Conservation (phyloP, 1,140 invertebrate species). For the Doryteuthis pealeii region DNA sequence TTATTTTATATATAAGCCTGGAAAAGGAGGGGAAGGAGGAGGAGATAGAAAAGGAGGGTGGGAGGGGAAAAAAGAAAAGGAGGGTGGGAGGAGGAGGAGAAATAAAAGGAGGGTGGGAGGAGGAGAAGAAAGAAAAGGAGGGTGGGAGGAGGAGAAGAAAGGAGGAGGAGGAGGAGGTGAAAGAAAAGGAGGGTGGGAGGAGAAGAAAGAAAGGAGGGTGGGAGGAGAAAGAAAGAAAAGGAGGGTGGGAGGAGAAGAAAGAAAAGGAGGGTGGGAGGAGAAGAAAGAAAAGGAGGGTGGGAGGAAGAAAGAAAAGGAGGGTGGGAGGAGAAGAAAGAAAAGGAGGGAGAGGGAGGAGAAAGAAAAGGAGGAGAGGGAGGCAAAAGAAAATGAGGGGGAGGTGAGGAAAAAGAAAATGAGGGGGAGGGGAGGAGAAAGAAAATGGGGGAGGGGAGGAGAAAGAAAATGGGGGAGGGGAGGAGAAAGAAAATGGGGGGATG, state of each 20-base stretch:
- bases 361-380: background rate
- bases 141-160: background rate
- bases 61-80: background rate
- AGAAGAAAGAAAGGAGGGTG: background rate
- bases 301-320: background rate
- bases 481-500: background rate
- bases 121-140: background rate
- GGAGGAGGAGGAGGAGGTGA: background rate
- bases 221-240: background rate
- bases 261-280: background rate
- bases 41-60: too few species aligned
- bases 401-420: background rate
- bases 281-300: background rate
- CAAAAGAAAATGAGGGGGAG: background rate
- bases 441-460: background rate
- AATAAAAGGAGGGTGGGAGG: background rate
- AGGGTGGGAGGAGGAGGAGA: too few species aligned
- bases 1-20: too few species aligned
- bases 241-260: background rate
- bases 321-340: background rate
- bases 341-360: background rate
- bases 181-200: background rate
- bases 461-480: background rate
- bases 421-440: background rate
- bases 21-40: too few species aligned